Evolutionary conservation across 2,888 invertebrate species (phyloP).

Genomic region (Drosophila borealis): DNA sequence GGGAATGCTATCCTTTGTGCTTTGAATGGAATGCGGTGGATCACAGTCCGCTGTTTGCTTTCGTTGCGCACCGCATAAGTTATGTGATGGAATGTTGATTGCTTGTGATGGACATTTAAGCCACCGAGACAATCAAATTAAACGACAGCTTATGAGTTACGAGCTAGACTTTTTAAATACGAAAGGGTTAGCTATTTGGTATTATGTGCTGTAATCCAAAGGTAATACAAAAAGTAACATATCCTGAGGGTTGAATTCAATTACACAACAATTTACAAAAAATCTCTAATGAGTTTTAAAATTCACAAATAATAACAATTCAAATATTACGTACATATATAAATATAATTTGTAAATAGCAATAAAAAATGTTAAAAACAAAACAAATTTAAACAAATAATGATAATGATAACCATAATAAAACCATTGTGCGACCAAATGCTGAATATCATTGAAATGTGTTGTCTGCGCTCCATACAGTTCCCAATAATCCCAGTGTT

Average conservation of each 20-base stretch:
- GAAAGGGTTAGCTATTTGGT: too few relatives aligned
- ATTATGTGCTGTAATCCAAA: too few relatives aligned
- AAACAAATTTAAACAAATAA: neutral
- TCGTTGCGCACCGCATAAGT: conserved; percentile 23
- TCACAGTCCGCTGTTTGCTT: conserved; percentile 16
- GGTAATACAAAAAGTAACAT: too few relatives aligned
- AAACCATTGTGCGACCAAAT: neutral
- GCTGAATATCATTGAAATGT: neutral
- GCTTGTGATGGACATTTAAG: conserved; percentile 17
- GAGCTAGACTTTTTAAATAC: too few relatives aligned
- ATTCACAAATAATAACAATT: too few relatives aligned
- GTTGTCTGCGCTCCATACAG: neutral
- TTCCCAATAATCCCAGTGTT: conserved; percentile 6
- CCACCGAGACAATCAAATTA: conserved; percentile 39
- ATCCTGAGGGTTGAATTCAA: too few relatives aligned
- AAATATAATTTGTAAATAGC: neutral
- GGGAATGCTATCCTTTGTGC: conserved; percentile 12
- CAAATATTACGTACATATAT: too few relatives aligned
- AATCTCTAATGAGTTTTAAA: too few relatives aligned
- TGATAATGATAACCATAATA: neutral
- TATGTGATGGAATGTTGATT: conserved; percentile 52
- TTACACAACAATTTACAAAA: too few relatives aligned
- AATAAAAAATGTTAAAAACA: neutral
- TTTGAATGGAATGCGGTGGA: conserved; percentile 21
- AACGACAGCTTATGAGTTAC: neutral